Percentiles rank a stretch among this genome's conserved stretches.
phyloP scores from a whole-genome alignment of 2,113 vertebrate genomes.

The Paedocypris sp. region DNA sequence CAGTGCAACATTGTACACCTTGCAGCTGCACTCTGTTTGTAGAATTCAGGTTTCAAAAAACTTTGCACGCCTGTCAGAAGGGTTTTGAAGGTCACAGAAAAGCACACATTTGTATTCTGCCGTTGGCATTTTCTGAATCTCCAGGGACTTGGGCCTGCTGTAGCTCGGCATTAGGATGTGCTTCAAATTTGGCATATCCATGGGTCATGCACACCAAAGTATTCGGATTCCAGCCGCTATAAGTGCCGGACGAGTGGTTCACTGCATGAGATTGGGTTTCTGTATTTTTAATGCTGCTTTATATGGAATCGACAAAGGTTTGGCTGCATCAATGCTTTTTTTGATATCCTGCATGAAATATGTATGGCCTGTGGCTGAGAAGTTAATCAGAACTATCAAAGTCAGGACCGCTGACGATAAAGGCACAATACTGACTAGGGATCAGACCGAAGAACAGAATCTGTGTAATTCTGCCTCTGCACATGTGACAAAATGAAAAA shows the following conservation, averaged over 20 bases:
- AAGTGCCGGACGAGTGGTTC: background rate
- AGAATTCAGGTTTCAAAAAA: background rate
- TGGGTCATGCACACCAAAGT: background rate
- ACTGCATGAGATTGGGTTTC: background rate
- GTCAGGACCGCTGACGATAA: background rate
- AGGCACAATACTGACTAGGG: background rate
- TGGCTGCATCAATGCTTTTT: background rate
- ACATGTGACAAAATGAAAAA: too few species aligned
- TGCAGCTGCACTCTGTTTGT: background rate
- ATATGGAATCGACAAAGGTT: background rate
- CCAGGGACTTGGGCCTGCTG: conserved; percentile 3
- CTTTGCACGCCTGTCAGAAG: background rate
- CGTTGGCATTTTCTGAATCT: background rate
- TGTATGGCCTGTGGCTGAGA: background rate
- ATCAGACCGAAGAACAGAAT: too few species aligned
- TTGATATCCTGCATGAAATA: background rate
- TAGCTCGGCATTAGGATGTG: background rate
- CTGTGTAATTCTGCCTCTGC: too few species aligned
- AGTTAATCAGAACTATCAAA: background rate
- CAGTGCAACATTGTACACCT: background rate
- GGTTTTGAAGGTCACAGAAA: conserved; percentile 13
- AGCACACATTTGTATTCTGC: conserved; percentile 21
- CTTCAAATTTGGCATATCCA: background rate
- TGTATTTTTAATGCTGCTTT: background rate
- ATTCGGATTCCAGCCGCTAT: background rate